A percentile compares a stretch with the other conserved stretches of the same genome.
Conservation (phyloP, 2,113 vertebrate species). For the Emberiza fucata region DNA sequence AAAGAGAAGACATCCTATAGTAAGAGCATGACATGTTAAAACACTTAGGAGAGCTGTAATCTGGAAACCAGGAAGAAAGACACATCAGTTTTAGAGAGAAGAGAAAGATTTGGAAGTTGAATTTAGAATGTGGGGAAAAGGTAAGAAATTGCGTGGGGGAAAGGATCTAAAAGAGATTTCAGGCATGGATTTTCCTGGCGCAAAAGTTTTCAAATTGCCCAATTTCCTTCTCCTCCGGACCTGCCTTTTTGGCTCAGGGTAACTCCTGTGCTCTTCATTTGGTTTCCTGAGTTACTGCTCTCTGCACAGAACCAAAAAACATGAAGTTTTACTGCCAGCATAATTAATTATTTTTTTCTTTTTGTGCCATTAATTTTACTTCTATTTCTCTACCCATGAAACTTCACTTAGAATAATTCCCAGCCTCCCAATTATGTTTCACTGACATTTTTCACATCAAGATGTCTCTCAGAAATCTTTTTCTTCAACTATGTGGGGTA, state of each 20-base stretch:
- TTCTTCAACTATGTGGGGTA: background rate
- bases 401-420: background rate
- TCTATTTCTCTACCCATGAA: background rate
- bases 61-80: background rate
- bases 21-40: background rate
- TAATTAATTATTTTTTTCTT: background rate
- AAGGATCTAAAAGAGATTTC: background rate
- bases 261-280: background rate
- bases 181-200: background rate
- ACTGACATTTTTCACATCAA: background rate
- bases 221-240: background rate
- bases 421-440: background rate
- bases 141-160: background rate
- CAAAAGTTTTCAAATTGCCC: background rate
- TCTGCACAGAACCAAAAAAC: background rate
- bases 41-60: background rate
- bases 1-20: background rate
- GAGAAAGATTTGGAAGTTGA: background rate
- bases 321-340: background rate
- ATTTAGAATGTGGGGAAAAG: background rate
- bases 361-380: background rate
- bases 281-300: background rate
- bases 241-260: background rate
- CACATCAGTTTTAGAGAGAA: background rate
- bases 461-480: background rate